These are phyloP conservation scores for Gasterosteus aculeatus DNA, from an alignment of 2,113 vertebrate genomes.

Conservation along the genomic window DNA sequence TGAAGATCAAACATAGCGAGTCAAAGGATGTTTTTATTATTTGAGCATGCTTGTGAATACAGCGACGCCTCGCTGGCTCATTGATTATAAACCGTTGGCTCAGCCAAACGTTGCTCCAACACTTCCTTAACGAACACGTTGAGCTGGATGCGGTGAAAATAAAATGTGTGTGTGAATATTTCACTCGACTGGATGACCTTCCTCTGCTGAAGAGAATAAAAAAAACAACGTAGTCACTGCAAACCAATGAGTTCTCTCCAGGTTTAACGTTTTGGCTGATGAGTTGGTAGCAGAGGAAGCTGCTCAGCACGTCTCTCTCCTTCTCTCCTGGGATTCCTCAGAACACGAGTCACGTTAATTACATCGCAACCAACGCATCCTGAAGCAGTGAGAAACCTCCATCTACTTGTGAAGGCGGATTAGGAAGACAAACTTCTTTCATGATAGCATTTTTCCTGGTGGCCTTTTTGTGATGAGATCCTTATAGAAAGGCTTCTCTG, in stretches of 20 bases:
- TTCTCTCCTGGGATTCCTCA: conserved; percentile 23
- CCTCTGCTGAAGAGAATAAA: background rate
- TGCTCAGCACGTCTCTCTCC: conserved; percentile 6
- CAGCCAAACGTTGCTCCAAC: background rate
- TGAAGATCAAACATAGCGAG: background rate
- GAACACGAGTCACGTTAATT: conserved; percentile 46
- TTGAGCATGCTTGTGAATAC: background rate
- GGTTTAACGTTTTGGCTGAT: conserved; percentile 8
- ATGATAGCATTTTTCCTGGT: conserved; percentile 15
- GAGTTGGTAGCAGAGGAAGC: background rate
- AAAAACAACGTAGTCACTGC: background rate
- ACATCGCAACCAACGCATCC: conserved; percentile 37
- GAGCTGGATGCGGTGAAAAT: background rate
- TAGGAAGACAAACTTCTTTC: conserved; percentile 26
- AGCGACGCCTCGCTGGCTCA: background rate
- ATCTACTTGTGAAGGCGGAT: conserved; percentile 30
- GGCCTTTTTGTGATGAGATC: background rate
- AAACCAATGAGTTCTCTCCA: background rate
- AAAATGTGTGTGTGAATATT: background rate
- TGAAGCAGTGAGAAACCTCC: conserved; percentile 38
- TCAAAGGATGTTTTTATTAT: background rate
- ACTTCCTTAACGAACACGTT: background rate
- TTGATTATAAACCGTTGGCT: background rate
- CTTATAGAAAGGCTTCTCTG: conserved; percentile 12
- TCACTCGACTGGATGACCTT: background rate